Percentiles rank a stretch among this genome's conserved stretches.
Evolutionary conservation across 2,888 invertebrate species (phyloP).

Genomic region (Erebia epiphron): DNA sequence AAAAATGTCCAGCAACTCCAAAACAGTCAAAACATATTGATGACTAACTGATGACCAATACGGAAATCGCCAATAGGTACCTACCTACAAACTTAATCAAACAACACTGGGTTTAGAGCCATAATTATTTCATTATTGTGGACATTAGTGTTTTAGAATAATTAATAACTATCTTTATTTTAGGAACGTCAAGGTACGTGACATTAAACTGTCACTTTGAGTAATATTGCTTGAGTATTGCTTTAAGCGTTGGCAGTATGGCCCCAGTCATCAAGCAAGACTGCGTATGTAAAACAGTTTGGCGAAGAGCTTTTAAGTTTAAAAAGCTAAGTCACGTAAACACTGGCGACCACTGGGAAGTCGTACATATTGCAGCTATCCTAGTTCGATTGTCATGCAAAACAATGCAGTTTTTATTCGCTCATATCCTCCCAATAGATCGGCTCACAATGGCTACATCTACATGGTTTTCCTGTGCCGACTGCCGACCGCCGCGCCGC

Average conservation of each 20-base stretch:
- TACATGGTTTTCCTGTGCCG: conserved; percentile 62
- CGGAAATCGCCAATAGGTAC: background rate
- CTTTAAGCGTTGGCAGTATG: too few species aligned
- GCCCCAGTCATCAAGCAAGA: too few species aligned
- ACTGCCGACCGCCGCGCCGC: conserved; percentile 32
- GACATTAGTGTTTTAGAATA: too few species aligned
- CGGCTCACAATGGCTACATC: conserved; percentile 55
- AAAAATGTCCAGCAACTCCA: background rate
- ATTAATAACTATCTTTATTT: too few species aligned
- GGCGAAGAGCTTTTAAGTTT: conserved; percentile 9
- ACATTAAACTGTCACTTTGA: too few species aligned
- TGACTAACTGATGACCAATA: conserved; percentile 8
- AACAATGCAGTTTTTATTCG: conserved; percentile 51
- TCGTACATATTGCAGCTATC: conserved; percentile 36
- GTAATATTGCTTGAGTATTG: too few species aligned
- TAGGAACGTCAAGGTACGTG: too few species aligned
- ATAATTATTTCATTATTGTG: too few species aligned
- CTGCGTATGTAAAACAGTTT: background rate
- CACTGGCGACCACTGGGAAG: conserved; percentile 24
- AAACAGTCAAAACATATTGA: background rate
- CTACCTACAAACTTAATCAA: too few species aligned
- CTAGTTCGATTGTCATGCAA: conserved; percentile 47
- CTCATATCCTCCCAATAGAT: conserved; percentile 56
- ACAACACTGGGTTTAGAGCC: too few species aligned
- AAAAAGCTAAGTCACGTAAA: conserved; percentile 19